Conservation (phyloP, 2,797 vertebrate species). For the Ataeniobius toweri region DNA sequence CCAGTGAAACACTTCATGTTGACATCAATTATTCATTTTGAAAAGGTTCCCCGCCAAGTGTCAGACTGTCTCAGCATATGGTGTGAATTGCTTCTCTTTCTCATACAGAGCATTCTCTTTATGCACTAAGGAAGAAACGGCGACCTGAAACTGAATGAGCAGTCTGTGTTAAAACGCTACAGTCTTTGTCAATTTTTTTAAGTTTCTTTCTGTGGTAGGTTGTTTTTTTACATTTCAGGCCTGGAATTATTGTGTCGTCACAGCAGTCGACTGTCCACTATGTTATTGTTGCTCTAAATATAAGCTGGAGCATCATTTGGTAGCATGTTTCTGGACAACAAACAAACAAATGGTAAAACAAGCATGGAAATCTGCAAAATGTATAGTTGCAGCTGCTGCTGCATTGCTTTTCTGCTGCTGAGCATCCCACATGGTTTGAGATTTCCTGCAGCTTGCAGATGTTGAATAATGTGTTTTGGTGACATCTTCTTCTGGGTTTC, state of each 20-base stretch:
- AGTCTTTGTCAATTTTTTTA: neutral
- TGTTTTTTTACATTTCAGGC: neutral
- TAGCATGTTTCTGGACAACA: neutral
- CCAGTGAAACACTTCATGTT: slow-evolving; percentile 48
- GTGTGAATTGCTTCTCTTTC: slow-evolving; percentile 8
- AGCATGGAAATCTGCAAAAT: neutral
- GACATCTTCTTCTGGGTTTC: neutral
- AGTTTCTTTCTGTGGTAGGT: neutral
- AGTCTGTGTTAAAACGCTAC: neutral
- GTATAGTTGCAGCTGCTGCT: neutral
- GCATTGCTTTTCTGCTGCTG: neutral
- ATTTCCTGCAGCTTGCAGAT: neutral
- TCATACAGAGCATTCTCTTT: neutral
- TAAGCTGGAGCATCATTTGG: neutral
- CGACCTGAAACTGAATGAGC: neutral
- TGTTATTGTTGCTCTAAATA: neutral
- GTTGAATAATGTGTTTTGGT: neutral
- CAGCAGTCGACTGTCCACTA: neutral
- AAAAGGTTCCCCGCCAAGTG: slow-evolving; percentile 15
- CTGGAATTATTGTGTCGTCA: neutral
- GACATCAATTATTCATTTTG: slow-evolving; percentile 30
- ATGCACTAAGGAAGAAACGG: neutral
- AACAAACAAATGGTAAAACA: neutral
- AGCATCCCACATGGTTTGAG: neutral
- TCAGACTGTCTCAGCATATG: slow-evolving; percentile 34